Conservation (phyloP, 2,113 vertebrate genomes). For the Chelonoidis abingdonii region DNA sequence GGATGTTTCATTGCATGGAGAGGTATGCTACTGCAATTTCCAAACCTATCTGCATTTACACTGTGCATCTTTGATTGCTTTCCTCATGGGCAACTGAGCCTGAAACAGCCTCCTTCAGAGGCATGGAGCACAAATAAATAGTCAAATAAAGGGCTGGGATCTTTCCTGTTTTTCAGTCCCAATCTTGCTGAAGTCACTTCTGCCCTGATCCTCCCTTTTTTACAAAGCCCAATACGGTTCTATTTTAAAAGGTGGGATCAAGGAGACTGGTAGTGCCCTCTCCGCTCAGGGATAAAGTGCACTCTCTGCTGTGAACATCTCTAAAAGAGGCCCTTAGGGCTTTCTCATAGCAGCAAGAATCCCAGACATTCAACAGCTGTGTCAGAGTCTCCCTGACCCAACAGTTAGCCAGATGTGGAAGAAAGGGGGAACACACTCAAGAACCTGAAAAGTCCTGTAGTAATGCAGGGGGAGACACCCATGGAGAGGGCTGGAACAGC, state of each 20-base stretch:
- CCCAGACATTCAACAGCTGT: not conserved
- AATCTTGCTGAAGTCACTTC: not conserved
- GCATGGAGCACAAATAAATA: not conserved
- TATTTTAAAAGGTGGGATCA: not conserved
- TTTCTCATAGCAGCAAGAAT: rapidly evolving
- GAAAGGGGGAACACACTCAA: not conserved
- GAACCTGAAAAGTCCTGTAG: not conserved
- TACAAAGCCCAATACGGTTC: not conserved
- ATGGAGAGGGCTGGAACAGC: not conserved
- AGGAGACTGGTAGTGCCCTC: not conserved
- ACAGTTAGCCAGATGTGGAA: not conserved
- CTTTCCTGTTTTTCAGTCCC: not conserved
- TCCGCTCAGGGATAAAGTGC: not conserved
- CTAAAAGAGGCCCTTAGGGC: not conserved
- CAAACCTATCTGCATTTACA: not conserved
- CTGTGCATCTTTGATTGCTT: constrained; percentile 53
- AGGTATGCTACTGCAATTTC: constrained; percentile 32
- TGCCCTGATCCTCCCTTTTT: not conserved
- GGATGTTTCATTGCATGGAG: constrained; percentile 18
- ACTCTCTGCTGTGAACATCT: not conserved
- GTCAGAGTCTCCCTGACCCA: rapidly evolving
- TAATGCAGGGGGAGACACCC: not conserved
- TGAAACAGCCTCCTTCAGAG: not conserved
- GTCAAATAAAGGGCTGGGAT: not conserved
- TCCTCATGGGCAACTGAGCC: not conserved